Evolutionary conservation across 2,888 invertebrate genomes (phyloP), one percentile per base, ranked within the genome.

Genomic region (Drosophila mulleri): DNA sequence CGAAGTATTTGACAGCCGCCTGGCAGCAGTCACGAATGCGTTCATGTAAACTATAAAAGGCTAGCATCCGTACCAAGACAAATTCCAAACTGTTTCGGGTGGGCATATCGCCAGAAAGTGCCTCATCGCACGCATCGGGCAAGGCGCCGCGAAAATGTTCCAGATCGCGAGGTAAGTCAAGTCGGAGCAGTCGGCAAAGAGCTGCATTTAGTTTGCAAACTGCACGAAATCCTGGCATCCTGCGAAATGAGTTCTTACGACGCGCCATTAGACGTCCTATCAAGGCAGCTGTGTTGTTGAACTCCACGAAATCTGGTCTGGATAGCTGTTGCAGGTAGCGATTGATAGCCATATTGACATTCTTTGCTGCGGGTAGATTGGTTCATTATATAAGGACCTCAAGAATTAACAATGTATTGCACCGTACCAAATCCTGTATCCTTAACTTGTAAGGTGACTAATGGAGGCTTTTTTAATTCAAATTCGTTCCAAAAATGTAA

Each of bases 181-280:
- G 61, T 4, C 90, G 89, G 2, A 92, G 61, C 3, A 92, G 64
- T 0, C 92, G 91, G 12, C 92, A 91, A 0, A 92, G 80, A 0
- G 92, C 90, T 1, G 91, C 39, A 60, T 92, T 92, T 3, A 92
- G 64, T 65, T 93, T 93, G 23, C 89, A 86, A 5, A 92, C 68
- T 3, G 82, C 67, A 23, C 91, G 90, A 63, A 91, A 93, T 1
- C 92, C 92, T 11, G 80, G 83, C 89, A 92, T 89, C 20, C 78
- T 80, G 2, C 74, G 85, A 68, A 93, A 93, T 0, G 93, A 93
- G 60, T 91, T 92, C 60, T 91, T 91, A 0, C 92, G 89, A 1
- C 92, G 88, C 0, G 92, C 92, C 84, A 92, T 91, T 1, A 93
- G 72, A 2, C 92, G 88, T 2, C 91, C 91, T 39, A 92, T 83